Percentiles rank a stretch among this genome's conserved stretches.
Evolutionary conservation across 2,797 vertebrate genomes (phyloP).

Genomic region (Periparus ater): DNA sequence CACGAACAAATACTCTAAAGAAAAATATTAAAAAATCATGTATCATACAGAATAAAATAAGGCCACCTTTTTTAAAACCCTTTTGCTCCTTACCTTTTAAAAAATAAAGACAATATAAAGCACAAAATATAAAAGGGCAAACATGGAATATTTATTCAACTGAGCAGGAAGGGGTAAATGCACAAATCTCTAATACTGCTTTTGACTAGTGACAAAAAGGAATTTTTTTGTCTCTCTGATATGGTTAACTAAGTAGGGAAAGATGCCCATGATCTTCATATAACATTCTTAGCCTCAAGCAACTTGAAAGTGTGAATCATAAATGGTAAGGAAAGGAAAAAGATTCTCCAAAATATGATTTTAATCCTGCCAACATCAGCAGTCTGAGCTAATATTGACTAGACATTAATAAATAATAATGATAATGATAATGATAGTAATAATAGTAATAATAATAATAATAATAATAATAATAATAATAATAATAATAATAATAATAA

Average conservation of each 20-base stretch:
- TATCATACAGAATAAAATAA: not conserved
- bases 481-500: not conserved
- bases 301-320: not conserved
- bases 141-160: not conserved
- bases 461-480: too few relatives aligned
- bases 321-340: not conserved
- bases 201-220: not conserved
- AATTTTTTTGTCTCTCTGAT: not conserved
- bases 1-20: not conserved
- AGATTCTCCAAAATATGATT: not conserved
- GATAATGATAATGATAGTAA: not conserved
- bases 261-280: not conserved
- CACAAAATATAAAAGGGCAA: not conserved
- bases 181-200: fast-evolving
- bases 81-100: not conserved
- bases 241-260: not conserved
- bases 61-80: not conserved
- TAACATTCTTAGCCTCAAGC: not conserved
- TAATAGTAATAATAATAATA: too few relatives aligned
- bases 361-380: not conserved
- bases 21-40: not conserved
- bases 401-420: not conserved
- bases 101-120: not conserved
- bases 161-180: not conserved
- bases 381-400: not conserved